Conservation (phyloP, 2,888 invertebrate species). For the Augiades crinisus region DNA sequence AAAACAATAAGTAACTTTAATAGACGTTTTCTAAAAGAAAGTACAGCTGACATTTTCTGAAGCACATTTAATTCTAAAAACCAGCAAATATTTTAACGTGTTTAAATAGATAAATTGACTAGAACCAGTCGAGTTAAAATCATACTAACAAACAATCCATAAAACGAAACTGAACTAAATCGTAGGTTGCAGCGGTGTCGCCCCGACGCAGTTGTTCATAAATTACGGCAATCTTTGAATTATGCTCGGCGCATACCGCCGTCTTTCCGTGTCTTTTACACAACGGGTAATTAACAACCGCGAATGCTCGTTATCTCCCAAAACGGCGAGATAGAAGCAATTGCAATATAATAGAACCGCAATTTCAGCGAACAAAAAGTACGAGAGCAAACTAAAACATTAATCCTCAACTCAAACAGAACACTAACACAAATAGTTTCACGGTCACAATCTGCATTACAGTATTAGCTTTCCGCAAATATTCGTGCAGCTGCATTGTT, state of each 20-base stretch:
- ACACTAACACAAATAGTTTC: constrained; percentile 21
- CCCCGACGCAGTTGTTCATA: constrained; percentile 7
- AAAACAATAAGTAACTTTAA: too few relatives aligned
- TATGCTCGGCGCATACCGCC: constrained; percentile 6
- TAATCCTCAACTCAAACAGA: constrained; percentile 28
- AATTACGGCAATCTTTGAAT: constrained; percentile 16
- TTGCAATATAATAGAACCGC: constrained; percentile 9
- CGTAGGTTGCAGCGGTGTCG: not conserved
- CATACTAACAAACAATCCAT: too few relatives aligned
- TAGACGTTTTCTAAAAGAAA: too few relatives aligned
- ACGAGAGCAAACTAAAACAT: constrained; percentile 24
- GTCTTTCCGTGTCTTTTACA: constrained; percentile 5
- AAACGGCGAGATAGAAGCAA: constrained; percentile 4
- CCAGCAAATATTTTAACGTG: too few relatives aligned
- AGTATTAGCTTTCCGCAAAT: constrained; percentile 27
- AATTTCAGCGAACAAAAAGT: constrained; percentile 7
- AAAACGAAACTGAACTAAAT: not conserved
- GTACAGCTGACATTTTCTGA: not conserved
- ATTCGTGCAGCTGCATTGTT: constrained; percentile 25
- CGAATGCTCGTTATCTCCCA: constrained; percentile 11
- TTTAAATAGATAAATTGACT: too few relatives aligned
- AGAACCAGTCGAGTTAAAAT: too few relatives aligned
- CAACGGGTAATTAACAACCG: constrained; percentile 12
- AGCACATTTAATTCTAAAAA: too few relatives aligned
- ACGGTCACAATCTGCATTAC: constrained; percentile 27